phyloP scores from a whole-genome alignment of 2,888 invertebrate genomes.

The Syrphus vitripennis region DNA sequence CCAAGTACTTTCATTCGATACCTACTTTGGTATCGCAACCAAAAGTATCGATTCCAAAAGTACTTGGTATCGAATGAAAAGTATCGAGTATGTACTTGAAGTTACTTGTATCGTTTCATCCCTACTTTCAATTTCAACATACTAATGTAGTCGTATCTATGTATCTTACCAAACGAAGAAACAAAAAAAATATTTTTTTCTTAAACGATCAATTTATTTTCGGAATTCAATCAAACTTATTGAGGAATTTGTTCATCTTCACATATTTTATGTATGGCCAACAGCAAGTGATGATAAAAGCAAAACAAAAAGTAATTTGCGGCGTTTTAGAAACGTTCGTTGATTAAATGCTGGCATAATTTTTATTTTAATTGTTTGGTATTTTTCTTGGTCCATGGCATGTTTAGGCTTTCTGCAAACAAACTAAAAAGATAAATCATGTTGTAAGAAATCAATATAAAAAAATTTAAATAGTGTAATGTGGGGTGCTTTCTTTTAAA shows the following conservation, averaged over 20 bases:
- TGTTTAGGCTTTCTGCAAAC: not conserved
- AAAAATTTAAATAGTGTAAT: not conserved
- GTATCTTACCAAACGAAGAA: not conserved
- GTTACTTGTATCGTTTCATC: too few relatives aligned
- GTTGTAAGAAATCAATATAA: not conserved
- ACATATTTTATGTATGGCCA: not conserved
- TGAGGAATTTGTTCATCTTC: not conserved
- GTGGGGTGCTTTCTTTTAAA: too few relatives aligned
- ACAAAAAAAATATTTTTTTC: not conserved
- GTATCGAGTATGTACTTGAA: too few relatives aligned
- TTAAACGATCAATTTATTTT: conserved; percentile 12
- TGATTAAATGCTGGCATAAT: not conserved
- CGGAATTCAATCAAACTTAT: not conserved
- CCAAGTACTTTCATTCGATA: too few relatives aligned
- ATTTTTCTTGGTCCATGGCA: not conserved
- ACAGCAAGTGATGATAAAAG: not conserved
- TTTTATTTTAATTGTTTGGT: not conserved
- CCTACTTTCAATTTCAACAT: conserved; percentile 10
- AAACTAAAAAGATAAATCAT: not conserved
- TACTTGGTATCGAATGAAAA: too few relatives aligned
- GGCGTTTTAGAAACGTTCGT: not conserved
- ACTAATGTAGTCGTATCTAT: not conserved
- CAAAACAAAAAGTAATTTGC: not conserved
- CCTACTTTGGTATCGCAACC: too few relatives aligned
- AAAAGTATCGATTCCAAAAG: too few relatives aligned